Conservation (phyloP, 2,113 vertebrate genomes). For the Salvelinus namaycush region DNA sequence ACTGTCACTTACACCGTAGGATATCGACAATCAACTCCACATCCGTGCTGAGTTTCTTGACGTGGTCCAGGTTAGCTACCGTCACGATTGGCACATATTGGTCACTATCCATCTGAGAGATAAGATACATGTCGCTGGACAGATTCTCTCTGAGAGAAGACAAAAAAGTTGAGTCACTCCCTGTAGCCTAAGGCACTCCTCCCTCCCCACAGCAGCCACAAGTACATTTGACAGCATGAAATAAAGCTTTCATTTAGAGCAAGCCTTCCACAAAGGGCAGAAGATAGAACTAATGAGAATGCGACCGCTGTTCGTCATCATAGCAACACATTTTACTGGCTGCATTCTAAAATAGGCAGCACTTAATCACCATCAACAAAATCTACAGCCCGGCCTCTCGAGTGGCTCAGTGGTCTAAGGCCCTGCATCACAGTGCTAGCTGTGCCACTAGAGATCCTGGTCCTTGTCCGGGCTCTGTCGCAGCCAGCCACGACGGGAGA, state of each 20-base stretch:
- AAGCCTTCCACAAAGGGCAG: conserved; percentile 27
- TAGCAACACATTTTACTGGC: background rate
- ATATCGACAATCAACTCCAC: conserved; percentile 96
- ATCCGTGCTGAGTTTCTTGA: conserved; percentile 98
- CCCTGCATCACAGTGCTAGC: too few species aligned
- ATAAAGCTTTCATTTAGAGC: conserved; percentile 48
- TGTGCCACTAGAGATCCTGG: too few species aligned
- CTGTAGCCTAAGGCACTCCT: background rate
- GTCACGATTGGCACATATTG: conserved; percentile 99
- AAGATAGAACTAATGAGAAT: conserved; percentile 2
- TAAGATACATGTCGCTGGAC: conserved; percentile 99
- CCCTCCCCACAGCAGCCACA: conserved; percentile 17
- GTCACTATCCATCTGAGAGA: conserved; percentile 99
- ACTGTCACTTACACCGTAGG: conserved; percentile 84
- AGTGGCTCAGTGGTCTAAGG: too few species aligned
- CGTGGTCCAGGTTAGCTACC: conserved; percentile 96
- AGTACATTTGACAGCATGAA: conserved; percentile 41
- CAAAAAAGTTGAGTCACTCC: background rate
- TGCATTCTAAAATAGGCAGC: background rate
- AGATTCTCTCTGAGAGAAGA: conserved; percentile 87
- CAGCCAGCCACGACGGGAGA: too few species aligned
- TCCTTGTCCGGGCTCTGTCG: too few species aligned
- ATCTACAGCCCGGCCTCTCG: too few species aligned
- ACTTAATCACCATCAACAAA: background rate
- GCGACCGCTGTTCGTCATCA: background rate